Base-by-base conservation (phyloP, 2,113 vertebrate genomes). In the Pollimyrus isidori region DNA sequence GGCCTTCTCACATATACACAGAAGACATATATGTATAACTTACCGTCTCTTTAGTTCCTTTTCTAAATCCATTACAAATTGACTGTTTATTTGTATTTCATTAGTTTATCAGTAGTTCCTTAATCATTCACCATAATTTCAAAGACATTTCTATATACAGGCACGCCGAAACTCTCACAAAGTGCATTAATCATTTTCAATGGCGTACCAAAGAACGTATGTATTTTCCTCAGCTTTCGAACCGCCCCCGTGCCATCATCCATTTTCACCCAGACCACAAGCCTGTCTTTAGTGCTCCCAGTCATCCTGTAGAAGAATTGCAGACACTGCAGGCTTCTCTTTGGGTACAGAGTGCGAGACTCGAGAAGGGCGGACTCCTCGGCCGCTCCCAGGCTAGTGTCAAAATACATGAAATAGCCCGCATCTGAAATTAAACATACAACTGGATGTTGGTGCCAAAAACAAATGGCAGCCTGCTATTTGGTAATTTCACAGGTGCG, bases 301-400 rank as follows among this genome's bases (percentile, higher is more conserved):
- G 96, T 96, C 94, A 96, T 97, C 92, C 95, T 98, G 4, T 98
- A 98, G 94, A 97, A 99, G 91, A 99, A 98, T 92, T 99, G 97
- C 53, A 98, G 95, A 89, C 98, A 99, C 92, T 98, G 97, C 42
- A 96, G 89, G 48, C 94, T 95, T 89, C 96, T 97, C 92, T 95
- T 97, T 1, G 98, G 98, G 89, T 98, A 98, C 39, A 99, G 96
- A 89, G 96, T 97, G 58, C 97, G 92, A 1, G 98, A 98, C 91
- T 98, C 97, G 23, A 99, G 93, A 83, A 98, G 1, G 19, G 97
- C 97, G 2, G 95, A 95, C 56, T 97, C 94, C 6, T 92, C 91
- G n/a, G 89, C 50, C 0, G 15, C 11, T 50, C 96, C 98, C 0
- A 39, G 90, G 53, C 69, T 91, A 21, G 97, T 98, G 91, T 30